Percentiles rank a stretch among this genome's conserved stretches.
Conservation (phyloP, 2,888 invertebrate species). For the Aporophyla nigra region DNA sequence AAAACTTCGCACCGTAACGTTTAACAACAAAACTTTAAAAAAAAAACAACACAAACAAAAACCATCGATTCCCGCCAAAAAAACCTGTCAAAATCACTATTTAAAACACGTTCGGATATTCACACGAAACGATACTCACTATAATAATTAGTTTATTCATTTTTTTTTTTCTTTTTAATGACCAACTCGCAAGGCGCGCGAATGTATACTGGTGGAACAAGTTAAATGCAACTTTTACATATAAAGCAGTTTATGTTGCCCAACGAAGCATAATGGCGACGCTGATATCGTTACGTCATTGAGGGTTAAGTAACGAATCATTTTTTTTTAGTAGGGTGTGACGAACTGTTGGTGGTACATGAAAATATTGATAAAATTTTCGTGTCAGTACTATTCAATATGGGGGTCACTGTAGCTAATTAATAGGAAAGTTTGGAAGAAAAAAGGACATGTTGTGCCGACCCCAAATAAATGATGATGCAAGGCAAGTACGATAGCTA, state of each 20-base stretch:
- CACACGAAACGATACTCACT: constrained; percentile 73
- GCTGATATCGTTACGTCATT: constrained; percentile 68
- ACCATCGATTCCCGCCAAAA: constrained; percentile 55
- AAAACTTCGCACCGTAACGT: not conserved
- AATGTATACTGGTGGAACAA: constrained; percentile 71
- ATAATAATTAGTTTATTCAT: constrained; percentile 67
- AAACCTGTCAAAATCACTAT: constrained; percentile 34
- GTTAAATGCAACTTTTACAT: constrained; percentile 85
- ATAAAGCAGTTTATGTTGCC: constrained; percentile 81
- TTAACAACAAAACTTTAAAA: not conserved
- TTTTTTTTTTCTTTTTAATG: constrained; percentile 68
- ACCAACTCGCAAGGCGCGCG: constrained; percentile 66
- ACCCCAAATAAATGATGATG: no score
- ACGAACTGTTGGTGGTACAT: constrained; percentile 1
- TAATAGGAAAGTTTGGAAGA: no score
- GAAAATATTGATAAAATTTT: not conserved
- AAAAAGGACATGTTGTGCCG: no score
- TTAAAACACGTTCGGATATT: constrained; percentile 20
- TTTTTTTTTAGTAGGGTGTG: constrained; percentile 54
- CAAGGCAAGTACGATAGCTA: no score
- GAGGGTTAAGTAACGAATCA: constrained; percentile 58
- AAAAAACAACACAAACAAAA: not conserved
- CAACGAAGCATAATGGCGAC: constrained; percentile 49
- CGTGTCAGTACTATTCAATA: not conserved
- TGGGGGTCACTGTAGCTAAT: not conserved